These are phyloP conservation scores for Cheilosia soror DNA, from an alignment of 2,888 invertebrate genomes.

Conservation along the genomic window DNA sequence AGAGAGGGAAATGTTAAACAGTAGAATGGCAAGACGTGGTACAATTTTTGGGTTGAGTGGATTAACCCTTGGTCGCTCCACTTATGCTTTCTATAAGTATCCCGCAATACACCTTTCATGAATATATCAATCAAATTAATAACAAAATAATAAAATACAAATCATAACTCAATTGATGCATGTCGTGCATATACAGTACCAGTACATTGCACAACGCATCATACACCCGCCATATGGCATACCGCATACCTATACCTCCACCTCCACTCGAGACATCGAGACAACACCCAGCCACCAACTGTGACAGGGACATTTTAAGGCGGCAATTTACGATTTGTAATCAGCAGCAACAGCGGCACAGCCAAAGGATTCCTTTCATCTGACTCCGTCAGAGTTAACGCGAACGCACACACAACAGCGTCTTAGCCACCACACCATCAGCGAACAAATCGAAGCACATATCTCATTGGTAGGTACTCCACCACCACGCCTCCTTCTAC, in stretches of 20 bases:
- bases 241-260: constrained; percentile 10
- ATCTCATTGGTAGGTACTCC: constrained; percentile 67
- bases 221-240: constrained; percentile 26
- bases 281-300: constrained; percentile 73
- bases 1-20: no score
- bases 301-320: constrained; percentile 82
- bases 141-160: constrained; percentile 58
- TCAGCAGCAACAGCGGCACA: constrained; percentile 73
- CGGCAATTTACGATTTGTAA: constrained; percentile 83
- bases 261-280: background rate
- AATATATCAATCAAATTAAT: constrained; percentile 39
- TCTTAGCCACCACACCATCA: constrained; percentile 71
- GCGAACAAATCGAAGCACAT: constrained; percentile 65
- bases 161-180: constrained; percentile 67
- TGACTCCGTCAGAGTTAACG: constrained; percentile 61
- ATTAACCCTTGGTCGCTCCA: no score
- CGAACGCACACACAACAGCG: constrained; percentile 67
- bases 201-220: constrained; percentile 26
- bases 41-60: no score
- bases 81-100: no score
- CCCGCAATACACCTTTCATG: constrained; percentile 35
- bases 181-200: constrained; percentile 21
- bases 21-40: no score
- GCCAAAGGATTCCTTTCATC: constrained; percentile 68
- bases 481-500: constrained; percentile 68